Evolutionary conservation across 2,888 invertebrate species (phyloP), one percentile per base, ranked within the genome.

Genomic region (Branchellion lobata): DNA sequence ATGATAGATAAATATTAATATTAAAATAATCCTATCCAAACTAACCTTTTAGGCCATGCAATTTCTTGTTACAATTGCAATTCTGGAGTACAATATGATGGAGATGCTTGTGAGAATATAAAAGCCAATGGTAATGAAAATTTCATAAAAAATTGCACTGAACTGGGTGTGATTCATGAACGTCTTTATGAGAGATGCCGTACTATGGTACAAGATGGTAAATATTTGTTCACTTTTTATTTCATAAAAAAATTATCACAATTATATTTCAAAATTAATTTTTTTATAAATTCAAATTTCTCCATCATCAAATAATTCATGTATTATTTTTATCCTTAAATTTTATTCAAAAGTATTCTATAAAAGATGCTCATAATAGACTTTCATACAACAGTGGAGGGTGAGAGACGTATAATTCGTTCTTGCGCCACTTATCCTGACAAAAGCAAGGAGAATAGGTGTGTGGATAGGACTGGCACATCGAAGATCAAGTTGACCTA

Each of bases 391-490:
- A 24, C 81, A 82, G 82, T 82, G 36, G 81, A 82, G 24, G 81
- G 81, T 1, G 81, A 82, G 18, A 34, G 33, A 33, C 79, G 82
- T 18, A 71, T 79, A 34, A 68, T 82, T 18, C 72, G 82, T 5
- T 51, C 76, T 1, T 82, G 82, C 71, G 82, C 82, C 72, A 81
- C 80, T 1, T 78, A 65, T 57, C 78, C 78, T 3, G 78, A 80
- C 40, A 74, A 74, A 24, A 72, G 40, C n/a, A 77, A 79, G 47
- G 65, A 47, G 11, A 79, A 74, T 61, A 51, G 73, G 14, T 82
- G 82, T 75, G 78, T 81, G 3, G 82, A 82, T 34, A 79, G 82
- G 36, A 82, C 82, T 34, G 82, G 82, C 33, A 82, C 82, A 18
- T 51, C 74, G 18, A 69, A 71, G 61, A 81, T 82, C 80, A 81